Percentiles rank a stretch among this genome's conserved stretches.
These are phyloP conservation scores for Coendou prehensilis DNA, from an alignment of 2,797 vertebrate species.

Conservation along the genomic window DNA sequence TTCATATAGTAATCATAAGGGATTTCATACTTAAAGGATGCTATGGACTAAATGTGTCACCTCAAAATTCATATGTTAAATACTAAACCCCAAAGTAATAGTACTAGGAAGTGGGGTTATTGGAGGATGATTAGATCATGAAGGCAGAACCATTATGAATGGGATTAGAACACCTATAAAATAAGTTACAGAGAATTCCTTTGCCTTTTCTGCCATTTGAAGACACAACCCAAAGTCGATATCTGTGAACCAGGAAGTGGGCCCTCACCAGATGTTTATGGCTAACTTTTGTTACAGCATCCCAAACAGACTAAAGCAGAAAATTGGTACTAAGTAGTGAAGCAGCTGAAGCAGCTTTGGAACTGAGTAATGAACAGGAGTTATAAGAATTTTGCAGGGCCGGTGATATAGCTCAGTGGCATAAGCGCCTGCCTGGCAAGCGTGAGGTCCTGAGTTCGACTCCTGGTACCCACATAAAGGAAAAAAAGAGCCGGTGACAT, in stretches of 20 bases:
- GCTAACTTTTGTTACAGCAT: not conserved
- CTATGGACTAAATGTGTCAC: not conserved
- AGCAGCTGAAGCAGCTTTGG: not conserved
- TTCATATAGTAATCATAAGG: conserved; percentile 23
- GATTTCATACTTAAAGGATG: conserved; percentile 33
- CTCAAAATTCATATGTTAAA: conserved; percentile 22
- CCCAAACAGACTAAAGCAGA: not conserved
- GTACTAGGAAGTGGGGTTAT: not conserved
- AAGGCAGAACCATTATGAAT: not conserved
- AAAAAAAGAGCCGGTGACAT: too few species aligned
- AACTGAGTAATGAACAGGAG: not conserved
- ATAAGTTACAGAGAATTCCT: not conserved
- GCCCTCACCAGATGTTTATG: not conserved
- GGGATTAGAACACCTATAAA: not conserved
- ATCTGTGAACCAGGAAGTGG: not conserved
- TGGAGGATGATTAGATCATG: not conserved
- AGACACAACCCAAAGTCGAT: not conserved
- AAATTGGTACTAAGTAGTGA: not conserved
- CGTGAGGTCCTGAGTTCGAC: too few species aligned
- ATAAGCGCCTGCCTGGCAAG: too few species aligned
- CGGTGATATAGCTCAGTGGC: too few species aligned
- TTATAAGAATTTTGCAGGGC: not conserved
- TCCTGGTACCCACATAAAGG: too few species aligned
- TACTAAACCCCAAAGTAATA: not conserved
- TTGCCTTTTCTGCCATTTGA: not conserved